Percentiles rank a stretch among this genome's conserved stretches.
Evolutionary conservation across 2,797 vertebrate species (phyloP).

Genomic region (Protosalanx chinensis): DNA sequence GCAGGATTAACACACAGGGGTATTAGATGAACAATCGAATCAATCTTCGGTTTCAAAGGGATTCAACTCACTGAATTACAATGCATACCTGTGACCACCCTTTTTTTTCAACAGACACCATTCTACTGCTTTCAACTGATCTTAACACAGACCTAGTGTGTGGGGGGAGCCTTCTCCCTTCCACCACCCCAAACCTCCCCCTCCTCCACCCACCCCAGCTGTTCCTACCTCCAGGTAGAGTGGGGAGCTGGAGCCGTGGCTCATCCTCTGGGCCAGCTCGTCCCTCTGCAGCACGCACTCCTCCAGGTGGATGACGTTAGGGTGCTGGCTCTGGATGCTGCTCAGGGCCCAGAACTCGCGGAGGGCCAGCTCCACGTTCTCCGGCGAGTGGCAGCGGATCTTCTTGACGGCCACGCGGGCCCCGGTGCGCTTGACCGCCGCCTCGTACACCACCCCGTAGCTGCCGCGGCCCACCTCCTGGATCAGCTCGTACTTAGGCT

Average conservation of each 20-base stretch:
- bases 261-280: conserved; percentile 92
- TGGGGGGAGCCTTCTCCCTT: no score
- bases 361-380: conserved; percentile 95
- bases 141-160: no score
- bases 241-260: conserved; percentile 90
- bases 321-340: conserved; percentile 98
- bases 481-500: conserved; percentile 98
- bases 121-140: no score
- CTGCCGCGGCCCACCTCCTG: conserved; percentile 98
- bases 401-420: conserved; percentile 94
- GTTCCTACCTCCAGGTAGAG: conserved; percentile 89
- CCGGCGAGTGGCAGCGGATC: conserved; percentile 95
- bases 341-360: conserved; percentile 98
- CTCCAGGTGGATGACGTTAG: conserved; percentile 96
- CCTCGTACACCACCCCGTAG: conserved; percentile 98
- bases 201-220: background rate
- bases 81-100: no score
- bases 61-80: no score
- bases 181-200: conserved; percentile 1
- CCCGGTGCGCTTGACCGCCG: conserved; percentile 84
- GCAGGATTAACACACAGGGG: no score
- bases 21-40: no score
- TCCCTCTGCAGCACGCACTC: conserved; percentile 96
- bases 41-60: no score
- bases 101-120: no score